Conservation (phyloP, 2,888 invertebrate species). For the Cheilosia vulpina region DNA sequence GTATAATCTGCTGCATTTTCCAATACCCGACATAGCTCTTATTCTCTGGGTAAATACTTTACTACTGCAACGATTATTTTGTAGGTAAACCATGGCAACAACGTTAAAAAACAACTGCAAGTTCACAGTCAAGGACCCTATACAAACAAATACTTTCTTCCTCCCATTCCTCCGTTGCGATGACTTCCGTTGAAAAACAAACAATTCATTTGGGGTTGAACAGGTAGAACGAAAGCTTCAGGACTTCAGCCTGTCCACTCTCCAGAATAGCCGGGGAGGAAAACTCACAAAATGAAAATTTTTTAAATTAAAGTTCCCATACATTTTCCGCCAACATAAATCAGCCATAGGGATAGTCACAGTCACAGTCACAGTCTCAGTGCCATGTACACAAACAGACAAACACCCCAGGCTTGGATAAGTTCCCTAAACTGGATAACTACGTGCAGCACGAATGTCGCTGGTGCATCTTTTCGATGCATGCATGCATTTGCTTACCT, state of each 20-base stretch:
- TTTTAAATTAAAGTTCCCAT: conserved; percentile 78
- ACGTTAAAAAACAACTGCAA: conserved; percentile 1
- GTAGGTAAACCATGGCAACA: no score
- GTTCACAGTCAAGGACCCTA: conserved; percentile 26
- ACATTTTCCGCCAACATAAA: conserved; percentile 78
- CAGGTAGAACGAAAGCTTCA: conserved; percentile 5
- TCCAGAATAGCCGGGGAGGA: background rate
- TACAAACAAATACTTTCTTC: background rate
- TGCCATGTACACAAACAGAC: conserved; percentile 3
- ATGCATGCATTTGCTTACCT: conserved; percentile 78
- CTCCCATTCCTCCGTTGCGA: background rate
- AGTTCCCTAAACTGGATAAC: conserved; percentile 15
- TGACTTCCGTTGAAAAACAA: conserved; percentile 25
- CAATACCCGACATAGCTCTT: no score
- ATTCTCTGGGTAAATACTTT: no score
- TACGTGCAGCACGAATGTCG: background rate
- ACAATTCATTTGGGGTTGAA: conserved; percentile 28
- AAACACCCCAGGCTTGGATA: conserved; percentile 28
- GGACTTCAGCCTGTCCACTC: conserved; percentile 6
- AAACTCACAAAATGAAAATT: conserved; percentile 58
- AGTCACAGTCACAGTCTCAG: conserved; percentile 3
- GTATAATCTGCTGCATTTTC: no score
- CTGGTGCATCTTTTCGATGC: conserved; percentile 39
- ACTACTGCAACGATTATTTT: no score
- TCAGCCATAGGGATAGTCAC: conserved; percentile 71